Conservation (phyloP, 2,888 invertebrate genomes). For the Sphecodes monilicornis region DNA sequence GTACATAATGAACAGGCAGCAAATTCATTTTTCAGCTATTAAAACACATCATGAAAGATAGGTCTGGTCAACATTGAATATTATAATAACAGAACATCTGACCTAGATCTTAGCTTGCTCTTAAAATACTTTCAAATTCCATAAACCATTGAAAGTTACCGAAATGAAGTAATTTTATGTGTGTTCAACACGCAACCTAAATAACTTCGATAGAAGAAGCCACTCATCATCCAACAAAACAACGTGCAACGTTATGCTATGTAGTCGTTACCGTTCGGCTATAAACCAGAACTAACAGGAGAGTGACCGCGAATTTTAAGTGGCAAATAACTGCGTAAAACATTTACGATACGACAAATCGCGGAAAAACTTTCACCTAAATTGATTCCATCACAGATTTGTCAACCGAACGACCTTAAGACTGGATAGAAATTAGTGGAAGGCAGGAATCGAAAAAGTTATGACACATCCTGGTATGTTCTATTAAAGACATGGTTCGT, state of each 20-base stretch:
- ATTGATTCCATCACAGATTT: neutral
- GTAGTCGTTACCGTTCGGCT: neutral
- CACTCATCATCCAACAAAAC: neutral
- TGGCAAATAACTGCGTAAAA: neutral
- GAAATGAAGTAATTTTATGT: neutral
- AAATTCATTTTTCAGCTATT: neutral
- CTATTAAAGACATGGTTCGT: no score
- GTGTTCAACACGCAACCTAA: neutral
- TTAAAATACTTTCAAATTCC: slow-evolving; percentile 6
- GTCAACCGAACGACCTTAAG: neutral
- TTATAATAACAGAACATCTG: neutral
- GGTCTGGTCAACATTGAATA: neutral
- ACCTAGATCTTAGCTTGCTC: neutral
- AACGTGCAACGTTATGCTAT: neutral
- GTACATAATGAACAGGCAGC: neutral
- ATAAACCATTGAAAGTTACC: neutral
- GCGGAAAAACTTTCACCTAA: neutral
- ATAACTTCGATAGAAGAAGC: neutral
- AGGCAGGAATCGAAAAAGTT: neutral
- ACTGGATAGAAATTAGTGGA: neutral
- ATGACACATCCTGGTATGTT: no score
- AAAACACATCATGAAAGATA: neutral
- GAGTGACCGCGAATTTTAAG: neutral
- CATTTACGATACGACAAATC: neutral
- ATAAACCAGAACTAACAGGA: neutral